A percentile compares a stretch with the other conserved stretches of the same genome.
These are phyloP conservation scores for Cephonodes hylas DNA, from an alignment of 2,888 invertebrate species.

Conservation along the genomic window DNA sequence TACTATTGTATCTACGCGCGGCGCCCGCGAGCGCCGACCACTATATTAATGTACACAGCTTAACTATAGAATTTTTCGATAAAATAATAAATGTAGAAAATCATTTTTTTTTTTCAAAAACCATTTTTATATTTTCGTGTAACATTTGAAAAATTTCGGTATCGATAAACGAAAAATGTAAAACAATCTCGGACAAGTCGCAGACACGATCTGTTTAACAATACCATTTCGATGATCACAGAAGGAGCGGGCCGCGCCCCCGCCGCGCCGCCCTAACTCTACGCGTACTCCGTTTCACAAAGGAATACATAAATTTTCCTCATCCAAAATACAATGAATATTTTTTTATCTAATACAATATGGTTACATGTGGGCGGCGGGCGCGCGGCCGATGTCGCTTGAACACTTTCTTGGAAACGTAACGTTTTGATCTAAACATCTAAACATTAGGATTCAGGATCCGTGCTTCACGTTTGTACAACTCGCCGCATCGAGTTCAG, in stretches of 20 bases:
- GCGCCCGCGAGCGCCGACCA: too few relatives aligned
- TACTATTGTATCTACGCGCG: conserved; percentile 73
- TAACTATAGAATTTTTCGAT: conserved; percentile 66
- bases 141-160: conserved; percentile 69
- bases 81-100: conserved; percentile 73
- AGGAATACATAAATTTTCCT: conserved; percentile 29
- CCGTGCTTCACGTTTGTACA: conserved; percentile 77
- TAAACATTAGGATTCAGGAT: conserved; percentile 77
- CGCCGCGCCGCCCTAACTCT: not conserved
- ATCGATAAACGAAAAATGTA: conserved; percentile 60
- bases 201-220: conserved; percentile 69
- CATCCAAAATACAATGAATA: conserved; percentile 61
- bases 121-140: conserved; percentile 46
- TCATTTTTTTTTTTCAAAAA: conserved; percentile 25
- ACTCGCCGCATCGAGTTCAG: conserved; percentile 60
- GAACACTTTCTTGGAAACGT: conserved; percentile 81
- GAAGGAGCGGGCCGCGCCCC: not conserved
- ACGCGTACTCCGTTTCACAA: not conserved
- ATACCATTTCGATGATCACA: conserved; percentile 78
- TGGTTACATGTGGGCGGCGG: conserved; percentile 27
- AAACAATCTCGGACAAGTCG: conserved; percentile 65
- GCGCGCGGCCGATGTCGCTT: conserved; percentile 34
- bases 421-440: conserved; percentile 73
- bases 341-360: conserved; percentile 42
- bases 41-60: conserved; percentile 73